Conservation (phyloP, 2,888 invertebrate species). For the Cantharis lateralis region DNA sequence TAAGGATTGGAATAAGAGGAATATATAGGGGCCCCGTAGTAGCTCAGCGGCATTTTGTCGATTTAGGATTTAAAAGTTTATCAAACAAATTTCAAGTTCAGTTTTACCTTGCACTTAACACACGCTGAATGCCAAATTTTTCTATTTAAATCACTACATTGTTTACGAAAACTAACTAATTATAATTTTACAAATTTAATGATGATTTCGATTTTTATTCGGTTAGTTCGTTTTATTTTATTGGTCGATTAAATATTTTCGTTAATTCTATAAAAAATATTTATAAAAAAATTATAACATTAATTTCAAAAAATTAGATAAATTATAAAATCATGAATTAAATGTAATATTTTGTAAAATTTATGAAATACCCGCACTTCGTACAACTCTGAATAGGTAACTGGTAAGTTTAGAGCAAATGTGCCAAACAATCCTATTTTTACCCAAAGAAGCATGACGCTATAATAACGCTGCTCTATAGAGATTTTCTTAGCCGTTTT, state of each 20-base stretch:
- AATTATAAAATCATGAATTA: not conserved
- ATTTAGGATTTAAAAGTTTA: not conserved
- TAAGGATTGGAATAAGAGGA: constrained; percentile 61
- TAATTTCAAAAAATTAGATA: not conserved
- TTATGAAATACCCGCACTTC: constrained; percentile 41
- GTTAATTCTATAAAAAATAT: not conserved
- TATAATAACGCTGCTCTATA: constrained; percentile 28
- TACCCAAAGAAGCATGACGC: constrained; percentile 45
- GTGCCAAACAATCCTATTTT: constrained; percentile 53
- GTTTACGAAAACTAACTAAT: not conserved
- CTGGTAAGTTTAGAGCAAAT: constrained; percentile 46
- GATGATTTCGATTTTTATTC: not conserved
- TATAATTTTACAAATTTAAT: not conserved
- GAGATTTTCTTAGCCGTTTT: constrained; percentile 31
- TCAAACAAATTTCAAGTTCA: not conserved
- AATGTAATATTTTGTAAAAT: constrained; percentile 21
- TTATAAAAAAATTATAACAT: not conserved
- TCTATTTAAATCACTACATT: constrained; percentile 3
- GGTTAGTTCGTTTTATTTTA: not conserved
- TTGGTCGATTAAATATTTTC: not conserved
- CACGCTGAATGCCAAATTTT: constrained; percentile 3
- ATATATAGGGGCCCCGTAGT: constrained; percentile 64
- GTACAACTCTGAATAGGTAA: constrained; percentile 41
- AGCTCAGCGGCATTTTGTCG: constrained; percentile 24
- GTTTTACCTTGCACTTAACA: constrained; percentile 1